Conservation (phyloP, 2,113 vertebrate species). For the Corynorhinus townsendii region DNA sequence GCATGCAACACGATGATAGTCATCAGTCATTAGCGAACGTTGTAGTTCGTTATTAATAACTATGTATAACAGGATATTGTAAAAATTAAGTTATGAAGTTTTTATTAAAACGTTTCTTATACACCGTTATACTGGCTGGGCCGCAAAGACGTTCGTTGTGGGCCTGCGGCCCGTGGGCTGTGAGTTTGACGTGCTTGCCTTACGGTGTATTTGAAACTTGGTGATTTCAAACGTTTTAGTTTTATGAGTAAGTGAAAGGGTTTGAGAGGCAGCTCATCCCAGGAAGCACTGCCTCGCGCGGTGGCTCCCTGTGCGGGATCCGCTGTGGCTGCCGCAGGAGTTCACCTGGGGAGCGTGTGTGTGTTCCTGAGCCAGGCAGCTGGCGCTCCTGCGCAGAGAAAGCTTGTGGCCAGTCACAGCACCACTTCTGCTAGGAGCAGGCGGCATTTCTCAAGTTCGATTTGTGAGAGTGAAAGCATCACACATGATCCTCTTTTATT, state of each 20-base stretch:
- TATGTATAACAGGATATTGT: too few relatives aligned
- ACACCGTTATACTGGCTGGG: too few relatives aligned
- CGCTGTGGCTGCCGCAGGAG: not conserved
- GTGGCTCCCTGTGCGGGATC: not conserved
- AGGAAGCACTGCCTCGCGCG: not conserved
- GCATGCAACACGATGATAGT: too few relatives aligned
- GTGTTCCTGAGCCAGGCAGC: not conserved
- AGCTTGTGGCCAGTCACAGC: fast-evolving
- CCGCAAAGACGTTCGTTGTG: too few relatives aligned
- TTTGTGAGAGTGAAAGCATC: not conserved
- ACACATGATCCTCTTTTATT: not conserved
- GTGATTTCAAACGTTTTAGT: not conserved
- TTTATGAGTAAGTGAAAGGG: not conserved
- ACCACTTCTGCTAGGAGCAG: not conserved
- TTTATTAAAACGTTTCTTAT: too few relatives aligned
- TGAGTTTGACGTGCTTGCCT: too few relatives aligned
- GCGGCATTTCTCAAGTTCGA: fast-evolving
- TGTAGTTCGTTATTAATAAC: too few relatives aligned
- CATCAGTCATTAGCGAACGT: too few relatives aligned
- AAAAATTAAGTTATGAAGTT: too few relatives aligned
- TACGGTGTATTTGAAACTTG: not conserved
- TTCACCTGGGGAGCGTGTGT: not conserved
- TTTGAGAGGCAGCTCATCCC: not conserved
- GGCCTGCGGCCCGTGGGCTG: too few relatives aligned
- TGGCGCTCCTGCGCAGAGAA: not conserved